These are phyloP conservation scores for Drosophila niveifrons DNA, from an alignment of 2,888 invertebrate species.

Conservation along the genomic window DNA sequence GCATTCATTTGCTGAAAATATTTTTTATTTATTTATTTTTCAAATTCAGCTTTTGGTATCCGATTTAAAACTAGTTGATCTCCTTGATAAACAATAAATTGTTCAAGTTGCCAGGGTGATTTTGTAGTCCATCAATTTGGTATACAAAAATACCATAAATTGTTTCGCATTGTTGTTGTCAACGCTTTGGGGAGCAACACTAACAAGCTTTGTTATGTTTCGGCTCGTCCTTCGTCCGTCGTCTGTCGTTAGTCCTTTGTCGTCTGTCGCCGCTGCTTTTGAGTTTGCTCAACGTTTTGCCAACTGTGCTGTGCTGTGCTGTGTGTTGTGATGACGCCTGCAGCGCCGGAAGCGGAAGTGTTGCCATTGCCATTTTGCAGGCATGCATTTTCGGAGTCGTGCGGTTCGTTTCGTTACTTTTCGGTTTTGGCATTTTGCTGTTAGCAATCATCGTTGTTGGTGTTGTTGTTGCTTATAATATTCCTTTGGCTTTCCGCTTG, in stretches of 20 bases:
- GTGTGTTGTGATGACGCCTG: slow-evolving; percentile 60
- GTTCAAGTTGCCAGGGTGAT: neutral
- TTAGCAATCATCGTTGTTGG: slow-evolving; percentile 26
- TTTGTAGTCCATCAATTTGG: neutral
- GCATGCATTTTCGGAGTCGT: slow-evolving; percentile 65
- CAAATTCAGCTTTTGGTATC: too few relatives aligned
- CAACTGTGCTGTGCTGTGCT: slow-evolving; percentile 56
- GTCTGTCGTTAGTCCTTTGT: neutral
- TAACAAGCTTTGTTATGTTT: slow-evolving; percentile 79
- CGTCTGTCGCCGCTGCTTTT: slow-evolving; percentile 55
- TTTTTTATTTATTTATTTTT: neutral
- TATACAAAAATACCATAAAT: slow-evolving; percentile 11
- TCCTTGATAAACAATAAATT: neutral
- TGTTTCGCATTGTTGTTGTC: slow-evolving; percentile 47
- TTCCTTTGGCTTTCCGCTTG: slow-evolving; percentile 77
- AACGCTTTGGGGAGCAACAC: slow-evolving; percentile 57
- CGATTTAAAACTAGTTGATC: too few relatives aligned
- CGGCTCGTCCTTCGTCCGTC: slow-evolving; percentile 10
- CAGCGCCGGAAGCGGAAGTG: slow-evolving; percentile 79
- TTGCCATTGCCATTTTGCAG: slow-evolving; percentile 79
- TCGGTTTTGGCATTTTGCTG: slow-evolving; percentile 56
- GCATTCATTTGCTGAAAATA: too few relatives aligned
- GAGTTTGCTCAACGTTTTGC: slow-evolving; percentile 77
- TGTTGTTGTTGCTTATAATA: slow-evolving; percentile 63
- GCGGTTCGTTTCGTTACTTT: slow-evolving; percentile 24